Percentiles rank a stretch among this genome's conserved stretches.
Evolutionary conservation across 2,797 vertebrate species (phyloP).

Genomic region (Ceryle rudis): DNA sequence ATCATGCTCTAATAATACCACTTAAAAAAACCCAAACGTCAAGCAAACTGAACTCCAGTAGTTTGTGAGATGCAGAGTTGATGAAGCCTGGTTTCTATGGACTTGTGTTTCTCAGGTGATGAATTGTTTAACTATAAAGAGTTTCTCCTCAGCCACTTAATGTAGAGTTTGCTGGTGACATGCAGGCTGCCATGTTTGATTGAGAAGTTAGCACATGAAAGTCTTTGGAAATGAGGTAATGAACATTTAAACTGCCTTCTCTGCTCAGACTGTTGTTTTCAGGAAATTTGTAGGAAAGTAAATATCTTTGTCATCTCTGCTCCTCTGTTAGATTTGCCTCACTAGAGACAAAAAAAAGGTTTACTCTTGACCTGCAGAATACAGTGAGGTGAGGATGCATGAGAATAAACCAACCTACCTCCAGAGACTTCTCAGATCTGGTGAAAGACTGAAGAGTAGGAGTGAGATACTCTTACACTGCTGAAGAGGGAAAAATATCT

Average conservation of each 20-base stretch:
- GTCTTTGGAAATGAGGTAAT: background rate
- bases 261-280: background rate
- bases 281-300: background rate
- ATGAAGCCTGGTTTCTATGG: background rate
- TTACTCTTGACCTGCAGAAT: background rate
- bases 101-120: background rate
- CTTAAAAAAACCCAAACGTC: background rate
- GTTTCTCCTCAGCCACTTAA: background rate
- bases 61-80: background rate
- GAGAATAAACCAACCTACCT: background rate
- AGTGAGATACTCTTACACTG: background rate
- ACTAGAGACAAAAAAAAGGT: background rate
- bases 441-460: background rate
- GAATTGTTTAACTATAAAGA: background rate
- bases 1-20: background rate
- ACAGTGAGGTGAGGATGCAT: background rate
- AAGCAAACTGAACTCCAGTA: background rate
- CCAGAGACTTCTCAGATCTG: background rate
- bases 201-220: background rate
- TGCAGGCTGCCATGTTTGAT: background rate
- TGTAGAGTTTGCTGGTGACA: background rate
- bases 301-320: background rate
- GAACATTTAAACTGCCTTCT: background rate
- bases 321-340: background rate
- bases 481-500: background rate